phyloP scores from a whole-genome alignment of 2,113 vertebrate species.

The Girardinichthys multiradiatus region DNA sequence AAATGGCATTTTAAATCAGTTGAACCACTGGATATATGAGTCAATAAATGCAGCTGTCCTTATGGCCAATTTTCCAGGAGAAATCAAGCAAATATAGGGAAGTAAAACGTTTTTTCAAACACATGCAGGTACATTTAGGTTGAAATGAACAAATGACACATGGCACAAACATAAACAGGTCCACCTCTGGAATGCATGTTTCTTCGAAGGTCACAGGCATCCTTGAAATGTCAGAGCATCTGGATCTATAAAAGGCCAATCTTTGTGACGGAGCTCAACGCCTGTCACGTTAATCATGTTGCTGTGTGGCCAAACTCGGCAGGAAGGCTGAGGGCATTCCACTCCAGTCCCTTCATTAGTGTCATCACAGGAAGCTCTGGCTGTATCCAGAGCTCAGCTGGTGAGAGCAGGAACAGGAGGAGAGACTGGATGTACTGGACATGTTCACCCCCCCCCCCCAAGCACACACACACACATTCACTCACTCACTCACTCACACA shows the following conservation, averaged over 20 bases:
- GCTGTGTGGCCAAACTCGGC: slow-evolving; percentile 14
- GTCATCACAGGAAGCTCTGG: slow-evolving; percentile 27
- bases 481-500: slow-evolving; percentile 37
- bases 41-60: slow-evolving; percentile 27
- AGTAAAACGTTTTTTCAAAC: slow-evolving; percentile 43
- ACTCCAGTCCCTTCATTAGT: slow-evolving; percentile 34
- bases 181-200: slow-evolving; percentile 44
- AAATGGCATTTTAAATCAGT: slow-evolving; percentile 22
- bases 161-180: slow-evolving; percentile 6
- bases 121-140: slow-evolving; percentile 65
- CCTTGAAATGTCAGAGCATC: slow-evolving; percentile 20
- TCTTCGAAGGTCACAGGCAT: slow-evolving; percentile 44
- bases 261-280: slow-evolving; percentile 12
- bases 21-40: slow-evolving; percentile 28
- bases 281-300: slow-evolving; percentile 34
- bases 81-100: slow-evolving; percentile 42
- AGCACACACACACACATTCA: background rate
- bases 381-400: slow-evolving; percentile 32
- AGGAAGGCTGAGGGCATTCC: slow-evolving; percentile 29
- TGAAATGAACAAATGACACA: background rate
- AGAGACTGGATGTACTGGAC: slow-evolving; percentile 54
- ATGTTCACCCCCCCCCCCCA: slow-evolving; percentile 39
- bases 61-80: slow-evolving; percentile 38
- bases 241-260: slow-evolving; percentile 31
- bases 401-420: slow-evolving; percentile 24